Conservation (phyloP, 2,888 invertebrate species). For the Suillia variegata region DNA sequence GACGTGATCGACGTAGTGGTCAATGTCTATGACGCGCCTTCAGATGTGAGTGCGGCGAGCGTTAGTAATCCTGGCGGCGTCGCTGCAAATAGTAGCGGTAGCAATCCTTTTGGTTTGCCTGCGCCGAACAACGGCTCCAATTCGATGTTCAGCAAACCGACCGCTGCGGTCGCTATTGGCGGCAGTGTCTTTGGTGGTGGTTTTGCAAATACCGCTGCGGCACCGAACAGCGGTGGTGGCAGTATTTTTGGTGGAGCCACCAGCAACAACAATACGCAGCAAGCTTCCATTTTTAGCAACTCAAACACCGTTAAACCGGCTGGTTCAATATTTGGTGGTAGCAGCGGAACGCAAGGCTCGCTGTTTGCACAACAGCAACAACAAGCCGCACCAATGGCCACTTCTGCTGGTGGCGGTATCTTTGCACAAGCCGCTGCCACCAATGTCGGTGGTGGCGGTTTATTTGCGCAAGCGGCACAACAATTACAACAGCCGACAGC, state of each 20-base stretch:
- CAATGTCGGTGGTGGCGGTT: slow-evolving; percentile 14
- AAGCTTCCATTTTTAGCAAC: slow-evolving; percentile 35
- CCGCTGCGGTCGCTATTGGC: slow-evolving; percentile 18
- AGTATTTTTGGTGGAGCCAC: slow-evolving; percentile 34
- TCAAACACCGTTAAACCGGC: slow-evolving; percentile 26
- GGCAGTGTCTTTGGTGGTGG: slow-evolving; percentile 26
- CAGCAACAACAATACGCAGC: not conserved
- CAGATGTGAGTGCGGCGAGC: slow-evolving; percentile 32
- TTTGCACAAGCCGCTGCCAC: slow-evolving; percentile 22
- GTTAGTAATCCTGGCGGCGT: too few relatives aligned
- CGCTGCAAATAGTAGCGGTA: not conserved
- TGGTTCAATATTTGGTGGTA: slow-evolving; percentile 37
- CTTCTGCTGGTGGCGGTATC: too few relatives aligned
- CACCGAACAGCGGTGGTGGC: slow-evolving; percentile 11
- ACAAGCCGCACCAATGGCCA: slow-evolving; percentile 19
- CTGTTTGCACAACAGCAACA: slow-evolving; percentile 29
- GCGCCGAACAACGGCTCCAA: slow-evolving; percentile 9
- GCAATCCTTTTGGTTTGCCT: slow-evolving; percentile 42
- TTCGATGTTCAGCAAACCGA: slow-evolving; percentile 40
- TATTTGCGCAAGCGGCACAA: slow-evolving; percentile 26
- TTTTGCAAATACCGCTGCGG: slow-evolving; percentile 19
- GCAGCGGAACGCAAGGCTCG: slow-evolving; percentile 33
- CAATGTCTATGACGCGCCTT: slow-evolving; percentile 49
- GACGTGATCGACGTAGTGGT: slow-evolving; percentile 54
- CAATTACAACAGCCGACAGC: slow-evolving; percentile 24